Evolutionary conservation across 2,888 invertebrate genomes (phyloP), one percentile per base, ranked within the genome.

Genomic region (Amphipoea oculea): DNA sequence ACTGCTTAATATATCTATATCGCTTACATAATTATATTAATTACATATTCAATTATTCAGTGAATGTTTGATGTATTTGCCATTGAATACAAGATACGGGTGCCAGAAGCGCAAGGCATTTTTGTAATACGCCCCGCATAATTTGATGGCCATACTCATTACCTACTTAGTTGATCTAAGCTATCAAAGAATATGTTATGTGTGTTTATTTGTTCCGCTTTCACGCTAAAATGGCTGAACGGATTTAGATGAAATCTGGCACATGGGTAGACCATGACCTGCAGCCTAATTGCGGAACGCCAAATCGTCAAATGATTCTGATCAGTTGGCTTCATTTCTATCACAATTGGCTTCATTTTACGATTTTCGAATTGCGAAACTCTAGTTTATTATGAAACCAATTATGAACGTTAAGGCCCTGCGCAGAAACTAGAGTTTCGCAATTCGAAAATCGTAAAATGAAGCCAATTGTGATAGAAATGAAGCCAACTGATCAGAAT

Each of bases 81-180:
- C 17, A 14, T 68, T 62, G 17, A 29, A 57, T 60, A 6, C 12
- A 29, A 63, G 14, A 69, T 74, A 57, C 63, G 63, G 63, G 69
- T 69, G 40, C 48, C 51, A 14, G 0, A 12, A 40, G 23, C 7
- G 14, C 54, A n/a, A 29, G n/a, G 45, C 20, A 54, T 60, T 54
- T 62, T 51, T 45, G 23, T 67, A 29, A 67, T 76, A 73, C 2
- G 29, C 6, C 68, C 68, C 68, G 40, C 73, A 73, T 81, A 66
- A 60, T 65, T 68, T 63, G 36, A 65, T 36, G 63, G 57, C 42
- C 57, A n/a, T n/a, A 60, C 65, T 78, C 20, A 9, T 60, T 29
- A 29, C 29, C 29, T 29, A 29, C 29, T 29, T 60, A 60, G 57
- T 60, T 60, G 12, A 60, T n/a, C n/a, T n/a, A 48, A 48, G 14